phyloP scores from a whole-genome alignment of 2,888 invertebrate species.

The Phaonia tiefii region DNA sequence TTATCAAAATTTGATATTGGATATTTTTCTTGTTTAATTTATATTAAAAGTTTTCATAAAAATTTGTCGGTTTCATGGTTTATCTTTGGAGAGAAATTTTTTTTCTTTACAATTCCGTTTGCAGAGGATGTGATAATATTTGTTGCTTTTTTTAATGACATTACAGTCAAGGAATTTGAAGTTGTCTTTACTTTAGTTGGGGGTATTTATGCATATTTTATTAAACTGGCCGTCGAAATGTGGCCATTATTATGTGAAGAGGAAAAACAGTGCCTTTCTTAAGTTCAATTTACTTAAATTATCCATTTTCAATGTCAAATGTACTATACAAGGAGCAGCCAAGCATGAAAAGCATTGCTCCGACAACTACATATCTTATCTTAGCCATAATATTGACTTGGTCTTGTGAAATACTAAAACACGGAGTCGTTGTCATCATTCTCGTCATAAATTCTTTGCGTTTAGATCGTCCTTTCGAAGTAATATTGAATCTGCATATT shows the following conservation, averaged over 20 bases:
- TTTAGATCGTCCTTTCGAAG: not conserved
- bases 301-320: slow-evolving; percentile 13
- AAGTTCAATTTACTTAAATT: slow-evolving; percentile 28
- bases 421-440: slow-evolving; percentile 54
- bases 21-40: slow-evolving; percentile 2
- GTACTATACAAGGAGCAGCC: slow-evolving; percentile 1
- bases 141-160: too few species aligned
- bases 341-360: too few species aligned
- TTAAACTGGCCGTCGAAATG: not conserved
- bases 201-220: slow-evolving; percentile 6
- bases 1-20: too few species aligned
- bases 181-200: not conserved
- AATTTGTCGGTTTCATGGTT: not conserved
- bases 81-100: not conserved
- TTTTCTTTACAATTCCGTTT: slow-evolving; percentile 20
- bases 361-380: too few species aligned
- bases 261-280: not conserved
- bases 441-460: slow-evolving; percentile 49
- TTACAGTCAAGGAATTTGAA: too few species aligned
- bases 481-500: slow-evolving; percentile 30
- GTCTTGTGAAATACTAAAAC: slow-evolving; percentile 50
- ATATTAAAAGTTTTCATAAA: not conserved
- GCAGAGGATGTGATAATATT: slow-evolving; percentile 15
- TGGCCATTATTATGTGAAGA: not conserved
- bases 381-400: not conserved